These are phyloP conservation scores for Polypterus senegalus DNA, from an alignment of 2,113 vertebrate species.

Conservation along the genomic window DNA sequence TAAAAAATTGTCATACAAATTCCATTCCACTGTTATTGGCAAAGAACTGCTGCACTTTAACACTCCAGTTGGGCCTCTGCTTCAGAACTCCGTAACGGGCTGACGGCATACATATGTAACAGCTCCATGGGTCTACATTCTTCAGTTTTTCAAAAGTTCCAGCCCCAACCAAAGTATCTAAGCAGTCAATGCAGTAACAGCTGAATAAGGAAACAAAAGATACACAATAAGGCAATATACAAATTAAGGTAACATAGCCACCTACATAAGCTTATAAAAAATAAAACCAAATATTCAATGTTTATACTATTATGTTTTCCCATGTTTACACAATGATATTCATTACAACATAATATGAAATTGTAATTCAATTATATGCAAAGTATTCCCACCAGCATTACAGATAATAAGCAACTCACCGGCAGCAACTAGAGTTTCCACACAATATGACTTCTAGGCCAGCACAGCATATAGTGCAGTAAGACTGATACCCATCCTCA, in stretches of 20 bases:
- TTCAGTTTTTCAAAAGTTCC: constrained; percentile 54
- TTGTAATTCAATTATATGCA: too few relatives aligned
- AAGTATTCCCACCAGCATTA: too few relatives aligned
- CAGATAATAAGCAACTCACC: constrained; percentile 40
- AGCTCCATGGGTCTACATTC: constrained; percentile 77
- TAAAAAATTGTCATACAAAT: constrained; percentile 56
- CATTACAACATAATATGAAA: too few relatives aligned
- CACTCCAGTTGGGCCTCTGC: constrained; percentile 75
- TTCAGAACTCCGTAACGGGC: constrained; percentile 46
- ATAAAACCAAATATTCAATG: too few relatives aligned
- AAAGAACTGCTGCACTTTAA: constrained; percentile 73
- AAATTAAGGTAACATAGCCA: too few relatives aligned
- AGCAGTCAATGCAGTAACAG: constrained; percentile 78
- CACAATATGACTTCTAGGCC: constrained; percentile 80
- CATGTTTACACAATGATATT: too few relatives aligned
- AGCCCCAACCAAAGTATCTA: constrained; percentile 67
- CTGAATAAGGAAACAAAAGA: constrained; percentile 31
- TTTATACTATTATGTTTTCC: too few relatives aligned
- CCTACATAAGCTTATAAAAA: too few relatives aligned
- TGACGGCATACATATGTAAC: constrained; percentile 74
- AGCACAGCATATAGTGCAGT: constrained; percentile 83
- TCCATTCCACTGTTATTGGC: constrained; percentile 68
- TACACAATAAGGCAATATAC: too few relatives aligned
- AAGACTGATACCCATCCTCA: constrained; percentile 86
- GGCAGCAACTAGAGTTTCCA: constrained; percentile 71